Evolutionary conservation across 2,888 invertebrate genomes (phyloP), one percentile per base, ranked within the genome.

Genomic region (Beris morrisii): DNA sequence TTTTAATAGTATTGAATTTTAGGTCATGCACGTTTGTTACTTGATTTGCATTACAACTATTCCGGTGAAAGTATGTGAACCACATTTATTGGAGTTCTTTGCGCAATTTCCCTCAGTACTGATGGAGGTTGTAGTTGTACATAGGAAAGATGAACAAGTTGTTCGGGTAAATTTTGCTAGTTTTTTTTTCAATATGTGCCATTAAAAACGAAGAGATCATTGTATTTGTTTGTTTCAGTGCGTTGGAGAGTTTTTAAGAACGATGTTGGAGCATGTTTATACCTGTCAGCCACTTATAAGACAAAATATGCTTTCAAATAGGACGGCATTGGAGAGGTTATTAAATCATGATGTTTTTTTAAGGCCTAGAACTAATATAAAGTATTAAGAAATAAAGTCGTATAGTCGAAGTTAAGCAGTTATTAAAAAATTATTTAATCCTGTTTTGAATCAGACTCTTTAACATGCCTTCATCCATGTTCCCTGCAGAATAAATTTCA

Each of bases 1-100:
- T 48, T 15, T 15, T 6, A 56, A 7, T 43, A 6, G 64, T 70
- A 44, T 61, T 22, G 12, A 15, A 5, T 38, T 48, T 5, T 46
- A 72, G 73, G 48, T 30, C 5, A 71, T 79, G 66, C 75, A 75
- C 56, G 71, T 74, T 9, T 77, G 76, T 54, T 79, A 77, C 66
- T 66, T 79, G 46, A 73, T 78, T 2, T 74, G 74, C 31, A 74
- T 79, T 12, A 66, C 73, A 9, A 74, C 78, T 0, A 75, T 79
- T 54, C 71, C 72, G 0, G 65, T 77, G n/a, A 70, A 73, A 43
- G 70, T 76, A 4, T 67, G 75, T 38, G 70, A 74, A 7, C 63
- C 67, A 3, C 76, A 77, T 67, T 66, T 79, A 52, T 30, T 70
- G 3, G 71, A 72, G 46, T 79, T 80, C 68, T 73, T 73, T 4